Base-by-base conservation (phyloP, 2,113 vertebrate species). In the Xiphophorus hellerii region DNA sequence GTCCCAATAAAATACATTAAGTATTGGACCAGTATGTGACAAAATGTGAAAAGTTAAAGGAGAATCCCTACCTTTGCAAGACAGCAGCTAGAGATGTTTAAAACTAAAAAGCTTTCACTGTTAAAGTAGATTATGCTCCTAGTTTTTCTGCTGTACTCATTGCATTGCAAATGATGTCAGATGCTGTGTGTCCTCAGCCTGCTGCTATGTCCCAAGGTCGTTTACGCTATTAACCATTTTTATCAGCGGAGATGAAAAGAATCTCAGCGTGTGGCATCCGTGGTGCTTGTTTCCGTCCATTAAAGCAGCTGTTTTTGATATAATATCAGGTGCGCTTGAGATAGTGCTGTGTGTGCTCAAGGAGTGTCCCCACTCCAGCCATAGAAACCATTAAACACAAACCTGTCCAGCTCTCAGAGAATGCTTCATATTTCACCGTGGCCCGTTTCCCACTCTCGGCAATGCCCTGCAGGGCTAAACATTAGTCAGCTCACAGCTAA, bases 241-340 rank as follows among this genome's bases (percentile, higher is more conserved):
- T 83, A 84, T 84, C 78, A 80, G 5, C 69, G 44, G 72, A 85
- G 70, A 87, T 86, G 71, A 88, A n/a, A 85, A 84, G 76, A 83
- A 78, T 71, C 31, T 37, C 74, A 73, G 74, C 39, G n/a, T 60
- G 80, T n/a, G 17, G 30, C 87, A 88, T 89, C 88, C 72, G 22
- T 14, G 14, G 51, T 37, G 69, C 79, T 60, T 80, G 73, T 82
- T 84, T 84, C 65, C 70, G 66, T 80, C 79, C 84, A 85, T 91
- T 90, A 79, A 88, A 89, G 14, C 61, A 73, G 4, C 58, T 63
- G 25, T 63, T 71, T 77, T 76, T 81, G 88, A 90, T 90, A 92
- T 63, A 68, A 73, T 92, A 92, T 93, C 90, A 90, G 88, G 86
- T 85, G 85, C 81, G 79, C 83, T 76, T 71, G 72, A 91, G 71